These are phyloP conservation scores for Eulemur mongoz DNA, from an alignment of 2,797 vertebrate species.

Conservation along the genomic window DNA sequence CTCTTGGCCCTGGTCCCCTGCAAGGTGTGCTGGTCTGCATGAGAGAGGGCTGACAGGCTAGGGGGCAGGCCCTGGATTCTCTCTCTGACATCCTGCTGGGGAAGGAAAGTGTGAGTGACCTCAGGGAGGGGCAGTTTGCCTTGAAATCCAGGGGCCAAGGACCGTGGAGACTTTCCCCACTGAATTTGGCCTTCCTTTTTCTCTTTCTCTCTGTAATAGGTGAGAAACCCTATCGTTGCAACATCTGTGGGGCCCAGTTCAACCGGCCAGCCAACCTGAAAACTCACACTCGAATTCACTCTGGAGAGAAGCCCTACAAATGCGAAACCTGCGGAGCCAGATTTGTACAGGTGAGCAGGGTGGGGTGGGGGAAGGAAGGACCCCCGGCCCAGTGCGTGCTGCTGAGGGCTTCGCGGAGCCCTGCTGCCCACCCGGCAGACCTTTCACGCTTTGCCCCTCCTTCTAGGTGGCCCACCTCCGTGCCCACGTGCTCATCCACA, in stretches of 20 bases:
- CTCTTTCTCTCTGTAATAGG: constrained; percentile 84
- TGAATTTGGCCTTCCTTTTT: not conserved
- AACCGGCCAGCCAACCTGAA: constrained; percentile 99
- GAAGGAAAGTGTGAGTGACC: not conserved
- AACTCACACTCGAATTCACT: constrained; percentile 99
- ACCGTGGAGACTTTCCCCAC: not conserved
- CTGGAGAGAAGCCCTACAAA: constrained; percentile 99
- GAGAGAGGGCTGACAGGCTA: not conserved
- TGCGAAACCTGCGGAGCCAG: constrained; percentile 98
- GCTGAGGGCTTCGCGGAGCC: accelerated
- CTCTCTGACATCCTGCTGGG: not conserved
- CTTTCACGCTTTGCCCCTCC: not conserved
- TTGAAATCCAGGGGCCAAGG: not conserved
- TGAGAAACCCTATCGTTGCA: constrained; percentile 99
- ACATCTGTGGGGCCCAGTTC: constrained; percentile 99
- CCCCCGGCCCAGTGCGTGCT: accelerated
- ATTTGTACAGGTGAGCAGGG: constrained; percentile 93
- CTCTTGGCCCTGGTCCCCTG: not conserved
- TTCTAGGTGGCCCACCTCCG: constrained; percentile 96
- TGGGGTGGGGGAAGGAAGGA: accelerated
- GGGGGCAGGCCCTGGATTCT: not conserved
- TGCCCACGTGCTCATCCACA: constrained; percentile 98
- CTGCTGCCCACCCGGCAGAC: not conserved
- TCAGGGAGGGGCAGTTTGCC: not conserved
- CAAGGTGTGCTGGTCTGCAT: not conserved